phyloP scores from a whole-genome alignment of 2,113 vertebrate genomes.

The Toxostoma redivivum region DNA sequence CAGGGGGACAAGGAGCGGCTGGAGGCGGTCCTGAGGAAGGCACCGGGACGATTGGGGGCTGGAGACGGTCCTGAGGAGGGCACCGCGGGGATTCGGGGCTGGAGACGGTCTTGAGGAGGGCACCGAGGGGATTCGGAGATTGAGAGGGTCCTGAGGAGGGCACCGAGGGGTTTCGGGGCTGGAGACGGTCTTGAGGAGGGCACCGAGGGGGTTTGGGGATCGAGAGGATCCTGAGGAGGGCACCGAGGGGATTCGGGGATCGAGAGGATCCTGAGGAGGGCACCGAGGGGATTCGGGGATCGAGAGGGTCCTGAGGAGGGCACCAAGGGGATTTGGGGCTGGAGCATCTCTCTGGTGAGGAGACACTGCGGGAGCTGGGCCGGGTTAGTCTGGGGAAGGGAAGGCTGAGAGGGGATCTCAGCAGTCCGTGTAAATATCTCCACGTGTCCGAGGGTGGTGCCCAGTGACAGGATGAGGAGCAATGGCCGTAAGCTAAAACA shows the following conservation, averaged over 20 bases:
- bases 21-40: not conserved
- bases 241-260: too few relatives aligned
- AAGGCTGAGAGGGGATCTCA: not conserved
- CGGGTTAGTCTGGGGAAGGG: not conserved
- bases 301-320: not conserved
- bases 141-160: not conserved
- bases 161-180: too few relatives aligned
- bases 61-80: not conserved
- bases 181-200: not conserved
- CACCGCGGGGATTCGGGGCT: too few relatives aligned
- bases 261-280: not conserved
- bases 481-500: not conserved
- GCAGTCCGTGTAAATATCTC: not conserved
- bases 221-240: not conserved
- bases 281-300: too few relatives aligned
- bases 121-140: too few relatives aligned
- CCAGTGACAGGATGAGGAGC: not conserved
- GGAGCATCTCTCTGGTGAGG: not conserved
- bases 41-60: too few relatives aligned
- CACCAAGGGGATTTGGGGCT: accelerated
- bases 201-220: too few relatives aligned
- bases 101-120: not conserved
- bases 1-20: not conserved
- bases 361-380: not conserved
- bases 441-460: not conserved